Conservation (phyloP, 2,797 vertebrate species). For the Thalassophryne amazonica region DNA sequence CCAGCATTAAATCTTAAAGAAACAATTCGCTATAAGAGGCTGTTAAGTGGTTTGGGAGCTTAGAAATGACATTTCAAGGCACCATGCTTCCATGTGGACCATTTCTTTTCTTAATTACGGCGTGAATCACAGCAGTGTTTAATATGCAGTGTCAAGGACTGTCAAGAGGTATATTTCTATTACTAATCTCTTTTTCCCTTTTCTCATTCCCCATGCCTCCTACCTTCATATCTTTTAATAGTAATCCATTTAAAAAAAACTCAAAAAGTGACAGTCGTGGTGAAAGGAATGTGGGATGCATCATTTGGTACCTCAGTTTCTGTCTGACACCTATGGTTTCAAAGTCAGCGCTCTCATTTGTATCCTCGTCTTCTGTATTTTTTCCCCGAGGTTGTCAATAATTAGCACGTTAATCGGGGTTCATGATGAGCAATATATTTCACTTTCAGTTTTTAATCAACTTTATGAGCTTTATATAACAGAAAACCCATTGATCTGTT, state of each 20-base stretch:
- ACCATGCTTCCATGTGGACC: constrained; percentile 7
- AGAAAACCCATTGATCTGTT: too few species aligned
- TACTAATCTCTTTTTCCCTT: constrained; percentile 25
- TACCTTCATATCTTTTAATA: constrained; percentile 1
- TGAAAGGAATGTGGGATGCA: constrained; percentile 12
- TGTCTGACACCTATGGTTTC: constrained; percentile 16
- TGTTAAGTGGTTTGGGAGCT: constrained; percentile 17
- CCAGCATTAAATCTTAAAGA: constrained; percentile 36
- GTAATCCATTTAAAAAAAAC: background rate
- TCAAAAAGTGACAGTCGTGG: constrained; percentile 17
- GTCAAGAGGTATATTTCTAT: constrained; percentile 58
- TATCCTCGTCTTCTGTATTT: background rate
- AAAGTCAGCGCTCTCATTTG: constrained; percentile 22
- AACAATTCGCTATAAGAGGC: constrained; percentile 32
- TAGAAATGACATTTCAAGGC: constrained; percentile 50
- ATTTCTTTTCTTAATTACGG: constrained; percentile 60
- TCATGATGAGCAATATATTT: too few species aligned
- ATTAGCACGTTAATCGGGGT: constrained; percentile 5
- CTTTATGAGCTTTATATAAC: too few species aligned
- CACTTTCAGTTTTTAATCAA: too few species aligned
- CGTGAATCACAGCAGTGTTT: constrained; percentile 41
- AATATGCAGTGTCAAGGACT: constrained; percentile 55
- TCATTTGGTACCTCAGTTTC: background rate
- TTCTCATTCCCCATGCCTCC: constrained; percentile 8
- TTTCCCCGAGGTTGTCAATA: background rate